Conservation (phyloP, 37 sponge, comb jelly and placozoan species). For the Ianthella basta region DNA sequence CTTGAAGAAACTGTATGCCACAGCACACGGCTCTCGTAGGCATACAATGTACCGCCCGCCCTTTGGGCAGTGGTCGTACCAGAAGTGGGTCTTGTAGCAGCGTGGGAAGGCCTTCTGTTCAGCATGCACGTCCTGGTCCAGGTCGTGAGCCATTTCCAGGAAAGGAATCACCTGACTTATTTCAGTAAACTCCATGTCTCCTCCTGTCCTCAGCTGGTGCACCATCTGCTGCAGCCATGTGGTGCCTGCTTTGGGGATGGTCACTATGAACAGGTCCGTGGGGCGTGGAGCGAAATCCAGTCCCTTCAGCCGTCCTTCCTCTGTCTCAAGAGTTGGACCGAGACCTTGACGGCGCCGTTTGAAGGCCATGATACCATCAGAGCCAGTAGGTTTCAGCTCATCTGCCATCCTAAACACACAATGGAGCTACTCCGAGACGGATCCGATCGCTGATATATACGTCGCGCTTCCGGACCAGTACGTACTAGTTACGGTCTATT, state of each 20-base stretch:
- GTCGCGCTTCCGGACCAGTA: too few relatives aligned
- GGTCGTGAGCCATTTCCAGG: slow-evolving; percentile 10
- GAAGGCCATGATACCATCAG: too few relatives aligned
- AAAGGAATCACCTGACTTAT: not conserved
- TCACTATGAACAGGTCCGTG: not conserved
- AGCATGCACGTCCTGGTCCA: not conserved
- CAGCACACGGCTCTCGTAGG: slow-evolving; percentile 26
- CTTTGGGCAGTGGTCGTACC: slow-evolving; percentile 16
- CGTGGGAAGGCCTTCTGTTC: slow-evolving; percentile 26
- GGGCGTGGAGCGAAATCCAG: not conserved
- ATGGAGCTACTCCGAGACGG: too few relatives aligned
- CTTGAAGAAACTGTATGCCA: not conserved
- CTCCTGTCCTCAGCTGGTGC: slow-evolving; percentile 3
- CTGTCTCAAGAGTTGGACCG: too few relatives aligned
- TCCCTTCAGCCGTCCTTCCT: not conserved
- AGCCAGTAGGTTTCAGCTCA: too few relatives aligned
- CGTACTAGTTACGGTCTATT: too few relatives aligned
- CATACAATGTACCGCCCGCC: slow-evolving; percentile 8
- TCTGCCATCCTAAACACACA: too few relatives aligned
- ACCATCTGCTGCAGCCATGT: slow-evolving; percentile 13
- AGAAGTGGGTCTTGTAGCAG: slow-evolving; percentile 15
- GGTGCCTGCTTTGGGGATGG: not conserved
- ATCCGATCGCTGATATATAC: too few relatives aligned
- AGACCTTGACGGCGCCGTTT: too few relatives aligned
- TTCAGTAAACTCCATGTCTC: not conserved